phyloP scores from a whole-genome alignment of 1,140 invertebrate species.

The Harpegnathos saltator region DNA sequence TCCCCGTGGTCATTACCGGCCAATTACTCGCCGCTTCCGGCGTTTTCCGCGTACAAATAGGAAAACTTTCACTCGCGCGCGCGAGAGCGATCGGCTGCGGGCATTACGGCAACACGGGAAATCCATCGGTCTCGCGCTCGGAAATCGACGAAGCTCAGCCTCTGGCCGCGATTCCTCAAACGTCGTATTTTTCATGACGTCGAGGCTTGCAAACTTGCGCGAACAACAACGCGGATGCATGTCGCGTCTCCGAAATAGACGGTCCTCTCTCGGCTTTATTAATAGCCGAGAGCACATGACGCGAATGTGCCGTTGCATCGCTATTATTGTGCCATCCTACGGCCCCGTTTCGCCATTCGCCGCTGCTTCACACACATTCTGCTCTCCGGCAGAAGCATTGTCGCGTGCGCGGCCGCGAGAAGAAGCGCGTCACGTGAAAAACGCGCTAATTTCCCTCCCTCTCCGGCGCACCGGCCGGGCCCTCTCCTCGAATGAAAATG shows the following conservation, averaged over 20 bases:
- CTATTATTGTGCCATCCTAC: constrained; percentile 76
- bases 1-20: constrained; percentile 6
- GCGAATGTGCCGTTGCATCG: constrained; percentile 73
- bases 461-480: too few relatives aligned
- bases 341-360: constrained; percentile 67
- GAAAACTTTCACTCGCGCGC: constrained; percentile 32
- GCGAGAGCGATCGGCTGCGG: not conserved
- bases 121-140: too few relatives aligned
- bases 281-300: constrained; percentile 77
- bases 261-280: constrained; percentile 73
- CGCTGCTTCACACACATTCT: constrained; percentile 34
- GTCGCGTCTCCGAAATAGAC: constrained; percentile 76
- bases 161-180: too few relatives aligned
- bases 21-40: constrained; percentile 54
- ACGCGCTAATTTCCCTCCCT: too few relatives aligned
- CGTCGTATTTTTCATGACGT: constrained; percentile 8
- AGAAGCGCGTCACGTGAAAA: constrained; percentile 7
- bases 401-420: not conserved
- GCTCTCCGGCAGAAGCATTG: constrained; percentile 8
- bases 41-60: constrained; percentile 52
- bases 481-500: too few relatives aligned
- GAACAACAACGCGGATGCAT: constrained; percentile 56
- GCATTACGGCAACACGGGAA: constrained; percentile 33
- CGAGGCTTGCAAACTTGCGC: constrained; percentile 5
- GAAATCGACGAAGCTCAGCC: too few relatives aligned